A percentile compares a stretch with the other conserved stretches of the same genome.
These are phyloP conservation scores for Urocitellus parryii DNA, from an alignment of 2,113 vertebrate species.

Conservation along the genomic window DNA sequence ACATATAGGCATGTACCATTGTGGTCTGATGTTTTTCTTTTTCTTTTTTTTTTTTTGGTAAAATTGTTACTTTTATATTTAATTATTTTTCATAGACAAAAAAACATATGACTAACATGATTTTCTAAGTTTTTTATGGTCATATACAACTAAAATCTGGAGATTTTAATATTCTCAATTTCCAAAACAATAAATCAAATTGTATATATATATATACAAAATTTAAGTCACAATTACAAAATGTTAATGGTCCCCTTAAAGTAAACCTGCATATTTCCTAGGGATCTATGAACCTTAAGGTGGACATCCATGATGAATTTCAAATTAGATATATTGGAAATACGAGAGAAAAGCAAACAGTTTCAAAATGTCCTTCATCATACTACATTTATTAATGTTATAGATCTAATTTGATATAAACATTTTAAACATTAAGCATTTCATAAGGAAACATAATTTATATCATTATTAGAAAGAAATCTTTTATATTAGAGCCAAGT, in stretches of 20 bases:
- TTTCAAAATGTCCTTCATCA: neutral
- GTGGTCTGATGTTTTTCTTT: too few relatives aligned
- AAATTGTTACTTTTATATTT: neutral
- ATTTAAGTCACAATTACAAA: neutral
- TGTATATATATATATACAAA: neutral
- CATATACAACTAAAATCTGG: neutral
- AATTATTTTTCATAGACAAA: neutral
- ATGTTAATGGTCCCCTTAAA: neutral
- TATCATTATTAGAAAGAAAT: neutral
- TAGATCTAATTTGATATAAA: neutral
- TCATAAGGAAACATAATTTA: neutral
- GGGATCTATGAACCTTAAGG: neutral
- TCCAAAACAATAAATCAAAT: neutral
- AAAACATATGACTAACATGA: neutral
- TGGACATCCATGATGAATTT: neutral
- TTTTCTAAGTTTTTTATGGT: neutral
- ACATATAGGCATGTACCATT: too few relatives aligned
- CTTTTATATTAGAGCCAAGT: neutral
- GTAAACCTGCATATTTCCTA: neutral
- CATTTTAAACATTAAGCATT: conserved; percentile 2
- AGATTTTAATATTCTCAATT: neutral
- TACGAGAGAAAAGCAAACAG: neutral
- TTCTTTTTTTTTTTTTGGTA: neutral
- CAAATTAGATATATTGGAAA: neutral
- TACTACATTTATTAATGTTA: neutral